Conservation (phyloP, 2,888 invertebrate genomes). For the Eilema sororculum region DNA sequence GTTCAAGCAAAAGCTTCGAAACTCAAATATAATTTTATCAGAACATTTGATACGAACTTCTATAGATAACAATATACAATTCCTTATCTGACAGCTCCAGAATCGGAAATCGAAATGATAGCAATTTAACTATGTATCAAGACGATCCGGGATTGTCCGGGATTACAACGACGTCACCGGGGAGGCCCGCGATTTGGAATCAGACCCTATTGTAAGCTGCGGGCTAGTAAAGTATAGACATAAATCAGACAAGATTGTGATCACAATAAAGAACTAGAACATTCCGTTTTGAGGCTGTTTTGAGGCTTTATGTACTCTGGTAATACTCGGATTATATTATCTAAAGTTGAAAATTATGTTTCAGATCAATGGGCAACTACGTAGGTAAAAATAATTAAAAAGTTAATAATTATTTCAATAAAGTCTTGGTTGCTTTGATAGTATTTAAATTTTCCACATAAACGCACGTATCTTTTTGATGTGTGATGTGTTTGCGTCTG, state of each 20-base stretch:
- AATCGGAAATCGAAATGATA: conserved; percentile 15
- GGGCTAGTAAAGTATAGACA: conserved; percentile 7
- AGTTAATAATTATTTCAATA: too few species aligned
- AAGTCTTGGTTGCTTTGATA: too few species aligned
- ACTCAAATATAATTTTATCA: neutral
- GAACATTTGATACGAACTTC: neutral
- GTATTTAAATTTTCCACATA: too few species aligned
- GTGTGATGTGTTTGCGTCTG: too few species aligned
- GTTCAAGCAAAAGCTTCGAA: too few species aligned
- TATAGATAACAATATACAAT: neutral
- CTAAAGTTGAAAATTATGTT: neutral
- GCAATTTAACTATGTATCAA: conserved; percentile 16
- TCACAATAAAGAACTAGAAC: neutral
- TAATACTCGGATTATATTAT: neutral
- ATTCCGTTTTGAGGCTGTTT: neutral
- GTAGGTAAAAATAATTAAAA: too few species aligned
- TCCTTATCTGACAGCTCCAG: neutral
- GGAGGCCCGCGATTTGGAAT: conserved; percentile 41
- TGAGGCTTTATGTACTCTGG: neutral
- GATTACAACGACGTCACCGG: conserved; percentile 36
- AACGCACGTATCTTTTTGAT: too few species aligned
- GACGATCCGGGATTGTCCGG: conserved; percentile 31
- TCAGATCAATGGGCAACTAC: too few species aligned
- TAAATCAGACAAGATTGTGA: conserved; percentile 14
- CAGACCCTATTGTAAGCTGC: conserved; percentile 13